phyloP scores from a whole-genome alignment of 2,113 vertebrate species.

The Clarias batrachus region DNA sequence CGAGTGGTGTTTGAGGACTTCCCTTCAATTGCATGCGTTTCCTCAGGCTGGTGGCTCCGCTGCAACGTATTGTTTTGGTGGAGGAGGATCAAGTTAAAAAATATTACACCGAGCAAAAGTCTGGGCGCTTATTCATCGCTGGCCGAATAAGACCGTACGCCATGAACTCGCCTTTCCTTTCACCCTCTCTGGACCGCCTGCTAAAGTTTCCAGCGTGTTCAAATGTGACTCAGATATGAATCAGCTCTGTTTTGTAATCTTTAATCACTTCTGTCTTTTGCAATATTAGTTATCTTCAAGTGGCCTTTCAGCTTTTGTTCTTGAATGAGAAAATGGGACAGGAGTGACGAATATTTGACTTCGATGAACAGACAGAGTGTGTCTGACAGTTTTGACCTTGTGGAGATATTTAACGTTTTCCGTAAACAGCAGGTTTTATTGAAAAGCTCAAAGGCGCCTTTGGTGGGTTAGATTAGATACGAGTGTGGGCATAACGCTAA shows the following conservation, averaged over 20 bases:
- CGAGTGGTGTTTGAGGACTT: constrained; percentile 5
- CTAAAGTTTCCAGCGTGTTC: not conserved
- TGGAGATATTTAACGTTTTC: not conserved
- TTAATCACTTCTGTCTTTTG: constrained; percentile 9
- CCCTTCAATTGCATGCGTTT: not conserved
- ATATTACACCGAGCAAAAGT: constrained; percentile 55
- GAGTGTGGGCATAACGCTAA: not conserved
- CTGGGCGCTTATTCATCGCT: constrained; percentile 54
- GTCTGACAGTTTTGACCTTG: not conserved
- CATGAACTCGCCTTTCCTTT: constrained; percentile 33
- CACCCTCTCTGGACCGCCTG: not conserved
- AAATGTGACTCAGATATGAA: constrained; percentile 17
- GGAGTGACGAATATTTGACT: not conserved
- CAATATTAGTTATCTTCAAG: constrained; percentile 27
- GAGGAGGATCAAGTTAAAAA: constrained; percentile 51
- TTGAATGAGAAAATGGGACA: constrained; percentile 7
- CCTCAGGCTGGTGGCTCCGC: not conserved
- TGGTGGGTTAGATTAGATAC: not conserved
- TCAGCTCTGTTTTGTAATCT: constrained; percentile 2
- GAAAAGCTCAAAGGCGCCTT: not conserved
- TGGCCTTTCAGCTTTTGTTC: constrained; percentile 11
- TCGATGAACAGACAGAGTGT: not conserved
- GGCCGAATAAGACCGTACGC: constrained; percentile 56
- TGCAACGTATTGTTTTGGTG: constrained; percentile 42
- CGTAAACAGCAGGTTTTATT: not conserved